A percentile compares a stretch with the other conserved stretches of the same genome.
Evolutionary conservation across 2,113 vertebrate species (phyloP).

Genomic region (Hiodon tergisus): DNA sequence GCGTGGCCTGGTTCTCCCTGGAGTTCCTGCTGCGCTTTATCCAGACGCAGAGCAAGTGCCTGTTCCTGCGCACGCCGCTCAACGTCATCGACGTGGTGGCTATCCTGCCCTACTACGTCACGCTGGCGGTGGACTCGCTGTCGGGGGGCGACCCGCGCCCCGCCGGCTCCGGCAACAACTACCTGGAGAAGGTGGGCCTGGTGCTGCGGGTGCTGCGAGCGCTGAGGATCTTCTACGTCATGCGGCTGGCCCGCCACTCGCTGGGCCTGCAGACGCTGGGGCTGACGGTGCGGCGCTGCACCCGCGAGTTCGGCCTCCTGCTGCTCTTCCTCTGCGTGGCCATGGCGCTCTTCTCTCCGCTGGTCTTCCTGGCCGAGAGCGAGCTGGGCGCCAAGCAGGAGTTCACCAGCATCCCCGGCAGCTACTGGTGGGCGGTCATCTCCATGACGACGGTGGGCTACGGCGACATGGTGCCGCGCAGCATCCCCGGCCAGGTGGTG

Average conservation of each 20-base stretch:
- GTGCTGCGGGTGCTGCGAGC: constrained; percentile 84
- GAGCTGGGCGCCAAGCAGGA: constrained; percentile 91
- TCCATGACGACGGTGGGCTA: constrained; percentile 98
- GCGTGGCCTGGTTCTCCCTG: constrained; percentile 93
- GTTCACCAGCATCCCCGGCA: constrained; percentile 89
- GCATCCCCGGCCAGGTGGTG: constrained; percentile 91
- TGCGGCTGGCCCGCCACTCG: constrained; percentile 87
- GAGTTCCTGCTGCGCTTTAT: constrained; percentile 91
- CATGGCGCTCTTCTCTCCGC: constrained; percentile 87
- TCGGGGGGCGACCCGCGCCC: constrained; percentile 59
- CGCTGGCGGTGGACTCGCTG: constrained; percentile 76
- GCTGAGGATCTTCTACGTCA: constrained; percentile 88
- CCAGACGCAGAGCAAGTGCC: constrained; percentile 85
- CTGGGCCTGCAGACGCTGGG: constrained; percentile 88
- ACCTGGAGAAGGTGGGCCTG: constrained; percentile 86
- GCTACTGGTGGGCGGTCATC: constrained; percentile 98
- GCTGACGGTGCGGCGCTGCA: constrained; percentile 84
- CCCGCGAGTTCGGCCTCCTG: constrained; percentile 83
- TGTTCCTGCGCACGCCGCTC: constrained; percentile 84
- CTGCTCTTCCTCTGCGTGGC: constrained; percentile 91
- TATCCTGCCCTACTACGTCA: constrained; percentile 90
- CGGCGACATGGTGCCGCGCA: constrained; percentile 93
- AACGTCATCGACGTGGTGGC: constrained; percentile 90
- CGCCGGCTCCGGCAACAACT: constrained; percentile 74
- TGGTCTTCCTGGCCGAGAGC: constrained; percentile 88